Evolutionary conservation across 2,888 invertebrate species (phyloP), one percentile per base, ranked within the genome.

Genomic region (Lathronympha strigana): DNA sequence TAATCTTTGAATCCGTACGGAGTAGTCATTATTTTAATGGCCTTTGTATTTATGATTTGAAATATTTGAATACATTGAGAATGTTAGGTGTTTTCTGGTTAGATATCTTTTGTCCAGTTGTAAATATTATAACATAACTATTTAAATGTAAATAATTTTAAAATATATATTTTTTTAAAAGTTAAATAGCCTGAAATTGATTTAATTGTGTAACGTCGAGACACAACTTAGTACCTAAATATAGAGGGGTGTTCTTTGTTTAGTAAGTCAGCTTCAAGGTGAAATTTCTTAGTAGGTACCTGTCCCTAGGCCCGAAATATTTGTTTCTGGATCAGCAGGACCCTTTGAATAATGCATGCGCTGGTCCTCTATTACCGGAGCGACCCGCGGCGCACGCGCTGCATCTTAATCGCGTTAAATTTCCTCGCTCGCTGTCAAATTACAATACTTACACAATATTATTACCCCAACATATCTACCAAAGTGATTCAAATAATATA

Each of bases 361-460:
- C 71, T 68, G 81, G 82, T 76, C 84, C 85, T 87, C 89, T 85
- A 88, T 87, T 82, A 84, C 75, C 73, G 81, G 81, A 79, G 73
- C 77, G 82, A 83, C 83, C 81, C 77, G 80, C 77, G 74, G 77
- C 82, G 90, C 90, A 90, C 91, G 91, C 86, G 89, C 90, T 84
- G 91, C 88, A 91, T 91, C 81, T 80, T 87, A 88, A 91, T 88
- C 84, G 74, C 71, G 71, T 69, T 72, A 80, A 81, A 86, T 84
- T 82, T 81, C 77, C 76, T 76, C 76, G 76, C 78, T 63, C 77
- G 75, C 74, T 80, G 82, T 82, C 81, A 63, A 62, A 68, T 62
- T 66, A 64, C 62, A 61, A 66, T 62, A 64, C 61, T 69, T 67
- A 49, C 40, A 57, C 47, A 54, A 64, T 64, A 60, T 66, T 36